Base-by-base conservation (phyloP, 2,797 vertebrate genomes). In the Acanthurus tractus region DNA sequence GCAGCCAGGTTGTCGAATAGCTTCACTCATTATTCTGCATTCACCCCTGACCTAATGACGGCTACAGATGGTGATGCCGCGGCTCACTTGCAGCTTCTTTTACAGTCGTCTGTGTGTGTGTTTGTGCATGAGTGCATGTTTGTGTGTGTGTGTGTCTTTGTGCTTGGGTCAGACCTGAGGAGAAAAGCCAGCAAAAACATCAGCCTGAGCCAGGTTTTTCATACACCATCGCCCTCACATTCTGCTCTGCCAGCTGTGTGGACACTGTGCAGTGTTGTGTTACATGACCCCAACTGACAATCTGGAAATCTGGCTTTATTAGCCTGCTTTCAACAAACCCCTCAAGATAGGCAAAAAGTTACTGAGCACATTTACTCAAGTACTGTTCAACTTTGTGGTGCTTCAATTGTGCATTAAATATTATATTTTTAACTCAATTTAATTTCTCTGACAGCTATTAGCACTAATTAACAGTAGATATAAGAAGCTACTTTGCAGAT, bases 31-130 rank as follows among this genome's bases (percentile, higher is more conserved):
- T 84, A 88, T 80, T 89, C 83, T 87, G 85, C 80, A 82, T 93
- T 88, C 81, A 85, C 70, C 68, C 76, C 76, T 49, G 34, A 70
- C 82, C 40, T 92, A 90, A 94, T 88, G 89, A 91, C 62, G 58
- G 76, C 76, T 83, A 79, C 91, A 94, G 92, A 94, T 93, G 91
- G 90, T 23, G 11, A 38, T 79, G 69, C 49, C 70, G 88, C 83
- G 23, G 74, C 79, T 79, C 77, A 44, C 83, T 85, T 89, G 86
- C 88, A 74, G 88, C 89, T 92, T 89, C 74, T 87, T 90, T 86
- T 90, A 85, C 84, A 85, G 69, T 73, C 44, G 10, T 29, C 12
- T 29, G 34, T 53, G 55, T 34, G 55, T 34, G 29, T 34, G 29
- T 34, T 34, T 34, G 29, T 34, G 29, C 6, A 6, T 34, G 29